Base-by-base conservation (phyloP, 2,797 vertebrate species). In the Fringilla coelebs region DNA sequence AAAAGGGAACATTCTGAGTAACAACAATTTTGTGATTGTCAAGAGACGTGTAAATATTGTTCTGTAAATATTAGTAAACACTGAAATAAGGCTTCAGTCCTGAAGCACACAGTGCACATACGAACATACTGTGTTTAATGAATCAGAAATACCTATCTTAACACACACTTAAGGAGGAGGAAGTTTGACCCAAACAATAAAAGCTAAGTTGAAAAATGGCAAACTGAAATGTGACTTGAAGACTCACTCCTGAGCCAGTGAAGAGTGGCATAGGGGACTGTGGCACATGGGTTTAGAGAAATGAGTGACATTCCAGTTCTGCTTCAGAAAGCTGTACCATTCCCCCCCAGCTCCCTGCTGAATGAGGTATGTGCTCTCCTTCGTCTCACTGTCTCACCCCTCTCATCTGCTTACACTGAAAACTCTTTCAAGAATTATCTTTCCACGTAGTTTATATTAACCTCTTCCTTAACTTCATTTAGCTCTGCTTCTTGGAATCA, bases 51-150 rank as follows among this genome's bases (percentile, higher is more conserved):
- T 67, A 85, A 76, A 82, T 38, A 85, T 9, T 57, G 9, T 73
- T 88, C 70, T 86, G 24, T 72, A 84, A 91, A 88, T 90, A 68
- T 84, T 91, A 93, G 74, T 62, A 82, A 85, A 67, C 51, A 74
- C 10, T 62, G 58, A 83, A 88, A 75, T 51, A 74, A 70, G 46
- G 52, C 21, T 85, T 19, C 2, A 2, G 67, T 79, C 43, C 60
- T 77, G 77, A 82, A 95, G 70, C 49, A 71, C 36, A 63, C 11
- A 51, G 58, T 55, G 15, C 31, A 49, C 28, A 36, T 54, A 17
- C 24, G 58, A 80, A 80, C 43, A 40, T 28, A 15, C 0, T 34
- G 22, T 62, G 31, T 55, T 80, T 57, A 82, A 86, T 52, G 29
- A 73, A 76, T 84, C 60, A 91, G 71, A 93, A 94, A 90, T 77